phyloP scores from a whole-genome alignment of 1,140 invertebrate species.

The Zaprionus inermis region DNA sequence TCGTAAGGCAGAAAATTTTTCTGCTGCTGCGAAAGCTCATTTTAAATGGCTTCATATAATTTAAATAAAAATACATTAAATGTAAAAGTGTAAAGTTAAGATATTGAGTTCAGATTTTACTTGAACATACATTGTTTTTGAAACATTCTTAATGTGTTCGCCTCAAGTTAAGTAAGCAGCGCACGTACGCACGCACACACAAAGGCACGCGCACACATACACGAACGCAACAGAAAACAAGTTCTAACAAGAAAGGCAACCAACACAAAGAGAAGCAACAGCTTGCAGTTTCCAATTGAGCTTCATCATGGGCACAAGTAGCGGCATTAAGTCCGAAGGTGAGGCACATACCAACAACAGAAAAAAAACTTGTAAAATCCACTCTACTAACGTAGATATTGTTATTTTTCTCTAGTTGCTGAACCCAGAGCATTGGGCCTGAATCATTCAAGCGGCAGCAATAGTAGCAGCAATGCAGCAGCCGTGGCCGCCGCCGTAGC shows the following conservation, averaged over 20 bases:
- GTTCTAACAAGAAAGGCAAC: slow-evolving; percentile 69
- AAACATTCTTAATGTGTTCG: slow-evolving; percentile 30
- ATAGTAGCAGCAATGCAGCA: slow-evolving; percentile 36
- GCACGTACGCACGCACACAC: slow-evolving; percentile 38
- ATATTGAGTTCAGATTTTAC: background rate
- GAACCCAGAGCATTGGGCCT: slow-evolving; percentile 61
- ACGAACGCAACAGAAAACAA: slow-evolving; percentile 51
- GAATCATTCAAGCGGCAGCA: slow-evolving; percentile 47
- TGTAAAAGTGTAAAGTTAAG: slow-evolving; percentile 28
- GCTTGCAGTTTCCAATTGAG: slow-evolving; percentile 49
- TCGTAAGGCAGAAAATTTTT: slow-evolving; percentile 34
- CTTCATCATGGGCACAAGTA: slow-evolving; percentile 71
- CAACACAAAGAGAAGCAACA: slow-evolving; percentile 59
- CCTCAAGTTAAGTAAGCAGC: slow-evolving; percentile 35
- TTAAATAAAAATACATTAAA: slow-evolving; percentile 13
- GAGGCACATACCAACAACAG: slow-evolving; percentile 27
- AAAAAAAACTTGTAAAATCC: slow-evolving; percentile 44
- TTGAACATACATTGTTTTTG: slow-evolving; percentile 20
- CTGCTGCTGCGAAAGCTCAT: slow-evolving; percentile 35
- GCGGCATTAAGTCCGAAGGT: slow-evolving; percentile 80
- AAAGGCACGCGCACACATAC: slow-evolving; percentile 26
- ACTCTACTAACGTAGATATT: slow-evolving; percentile 24
- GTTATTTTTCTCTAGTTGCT: slow-evolving; percentile 43
- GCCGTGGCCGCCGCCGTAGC: slow-evolving; percentile 53
- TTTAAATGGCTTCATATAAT: slow-evolving; percentile 38